Conservation (phyloP, 2,888 invertebrate species). For the Oxystoma pomonae region DNA sequence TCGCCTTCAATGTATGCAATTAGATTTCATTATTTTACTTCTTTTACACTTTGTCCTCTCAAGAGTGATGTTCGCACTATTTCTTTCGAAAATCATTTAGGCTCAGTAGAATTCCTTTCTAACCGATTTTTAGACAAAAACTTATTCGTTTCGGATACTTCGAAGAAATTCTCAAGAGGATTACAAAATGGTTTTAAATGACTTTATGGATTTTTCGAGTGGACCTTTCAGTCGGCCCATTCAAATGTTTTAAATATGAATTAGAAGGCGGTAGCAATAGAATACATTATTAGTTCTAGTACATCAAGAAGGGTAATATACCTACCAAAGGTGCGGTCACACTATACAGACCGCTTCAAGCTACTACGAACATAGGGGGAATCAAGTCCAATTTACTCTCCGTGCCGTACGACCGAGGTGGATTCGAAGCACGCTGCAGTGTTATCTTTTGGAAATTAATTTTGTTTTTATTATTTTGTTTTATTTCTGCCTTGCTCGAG, state of each 20-base stretch:
- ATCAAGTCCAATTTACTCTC: too few species aligned
- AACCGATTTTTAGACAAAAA: conserved; percentile 11
- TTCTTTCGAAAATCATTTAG: conserved; percentile 13
- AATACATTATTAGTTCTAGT: too few species aligned
- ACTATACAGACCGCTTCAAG: too few species aligned
- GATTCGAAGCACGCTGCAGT: too few species aligned
- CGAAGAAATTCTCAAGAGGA: conserved; percentile 14
- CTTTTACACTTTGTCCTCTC: conserved; percentile 21
- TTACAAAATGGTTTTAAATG: conserved; percentile 20
- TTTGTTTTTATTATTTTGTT: too few species aligned
- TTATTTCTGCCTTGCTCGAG: too few species aligned
- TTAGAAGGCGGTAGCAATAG: not conserved
- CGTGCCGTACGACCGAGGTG: too few species aligned
- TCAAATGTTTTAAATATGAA: conserved; percentile 17
- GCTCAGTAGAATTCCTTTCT: not conserved
- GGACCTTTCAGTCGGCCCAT: conserved; percentile 6
- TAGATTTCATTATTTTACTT: conserved; percentile 41
- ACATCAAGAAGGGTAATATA: too few species aligned
- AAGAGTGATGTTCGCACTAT: conserved; percentile 20
- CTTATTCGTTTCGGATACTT: conserved; percentile 17
- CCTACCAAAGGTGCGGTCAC: too few species aligned
- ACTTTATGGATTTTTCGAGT: conserved; percentile 22
- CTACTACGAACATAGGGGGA: too few species aligned
- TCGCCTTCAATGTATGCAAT: conserved; percentile 47
- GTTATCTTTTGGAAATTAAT: too few species aligned